phyloP scores from a whole-genome alignment of 2,797 vertebrate species.

The Alcedo quadribrachys region DNA sequence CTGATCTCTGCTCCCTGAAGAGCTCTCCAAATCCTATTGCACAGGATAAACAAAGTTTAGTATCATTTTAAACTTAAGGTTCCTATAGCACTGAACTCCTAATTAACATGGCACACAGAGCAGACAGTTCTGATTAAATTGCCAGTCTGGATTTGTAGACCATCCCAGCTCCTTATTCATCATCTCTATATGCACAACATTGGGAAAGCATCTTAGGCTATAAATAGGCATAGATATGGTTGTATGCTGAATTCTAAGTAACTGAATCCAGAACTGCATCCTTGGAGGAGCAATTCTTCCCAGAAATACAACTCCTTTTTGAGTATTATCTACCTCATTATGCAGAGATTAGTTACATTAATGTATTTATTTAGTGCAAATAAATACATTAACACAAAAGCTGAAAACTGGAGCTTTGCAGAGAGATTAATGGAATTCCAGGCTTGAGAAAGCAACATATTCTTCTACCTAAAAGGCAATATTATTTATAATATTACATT shows the following conservation, averaged over 20 bases:
- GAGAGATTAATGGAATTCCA: background rate
- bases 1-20: background rate
- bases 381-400: background rate
- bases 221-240: slow-evolving; percentile 31
- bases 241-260: slow-evolving; percentile 32
- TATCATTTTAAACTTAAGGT: background rate
- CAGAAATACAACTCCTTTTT: slow-evolving; percentile 25
- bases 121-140: slow-evolving; percentile 36
- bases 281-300: slow-evolving; percentile 37
- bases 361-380: background rate
- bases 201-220: slow-evolving; percentile 28
- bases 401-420: background rate
- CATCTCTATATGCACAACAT: slow-evolving; percentile 13
- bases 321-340: slow-evolving; percentile 46
- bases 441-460: background rate
- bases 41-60: background rate
- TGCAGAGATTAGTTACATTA: slow-evolving; percentile 25
- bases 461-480: background rate
- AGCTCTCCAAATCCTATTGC: background rate
- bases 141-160: slow-evolving; percentile 25
- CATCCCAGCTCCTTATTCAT: slow-evolving; percentile 33
- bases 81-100: background rate
- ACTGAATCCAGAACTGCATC: slow-evolving; percentile 36
- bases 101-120: background rate
- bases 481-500: background rate